Conservation (phyloP, 2,888 invertebrate species). For the Andricus curvator region DNA sequence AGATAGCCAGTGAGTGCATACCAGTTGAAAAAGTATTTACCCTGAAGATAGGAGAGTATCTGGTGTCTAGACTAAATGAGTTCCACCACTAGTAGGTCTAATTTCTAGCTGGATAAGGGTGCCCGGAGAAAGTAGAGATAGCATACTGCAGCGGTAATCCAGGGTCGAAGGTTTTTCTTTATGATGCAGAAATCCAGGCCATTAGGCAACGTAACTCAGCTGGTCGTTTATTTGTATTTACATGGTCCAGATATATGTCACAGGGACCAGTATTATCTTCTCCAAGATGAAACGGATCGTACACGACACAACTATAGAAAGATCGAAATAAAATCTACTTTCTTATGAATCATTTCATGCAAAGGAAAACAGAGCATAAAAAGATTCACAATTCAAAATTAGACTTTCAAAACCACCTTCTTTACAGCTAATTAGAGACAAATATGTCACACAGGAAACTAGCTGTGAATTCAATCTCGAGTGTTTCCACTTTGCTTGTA, state of each 20-base stretch:
- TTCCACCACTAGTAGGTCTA: background rate
- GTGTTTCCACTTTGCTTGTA: too few relatives aligned
- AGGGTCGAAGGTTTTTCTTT: slow-evolving; percentile 7
- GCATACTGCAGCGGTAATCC: background rate
- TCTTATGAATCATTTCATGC: too few relatives aligned
- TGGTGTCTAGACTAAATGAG: slow-evolving; percentile 5
- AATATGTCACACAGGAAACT: too few relatives aligned
- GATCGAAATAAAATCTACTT: too few relatives aligned
- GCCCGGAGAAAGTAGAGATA: slow-evolving; percentile 7
- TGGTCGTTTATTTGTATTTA: slow-evolving; percentile 3
- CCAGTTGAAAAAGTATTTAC: background rate
- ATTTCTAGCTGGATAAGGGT: background rate
- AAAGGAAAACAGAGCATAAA: too few relatives aligned
- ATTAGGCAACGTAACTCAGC: background rate
- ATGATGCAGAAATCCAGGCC: slow-evolving; percentile 3
- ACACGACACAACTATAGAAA: too few relatives aligned
- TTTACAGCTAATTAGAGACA: too few relatives aligned
- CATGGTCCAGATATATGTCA: background rate
- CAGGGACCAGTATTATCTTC: background rate
- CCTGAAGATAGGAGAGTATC: background rate
- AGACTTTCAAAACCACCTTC: too few relatives aligned
- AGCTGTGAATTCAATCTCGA: too few relatives aligned
- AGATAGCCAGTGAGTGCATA: background rate
- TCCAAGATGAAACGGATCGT: background rate
- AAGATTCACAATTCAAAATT: too few relatives aligned